phyloP scores from a whole-genome alignment of 2,888 invertebrate species.

The Tupiocoris notatus region DNA sequence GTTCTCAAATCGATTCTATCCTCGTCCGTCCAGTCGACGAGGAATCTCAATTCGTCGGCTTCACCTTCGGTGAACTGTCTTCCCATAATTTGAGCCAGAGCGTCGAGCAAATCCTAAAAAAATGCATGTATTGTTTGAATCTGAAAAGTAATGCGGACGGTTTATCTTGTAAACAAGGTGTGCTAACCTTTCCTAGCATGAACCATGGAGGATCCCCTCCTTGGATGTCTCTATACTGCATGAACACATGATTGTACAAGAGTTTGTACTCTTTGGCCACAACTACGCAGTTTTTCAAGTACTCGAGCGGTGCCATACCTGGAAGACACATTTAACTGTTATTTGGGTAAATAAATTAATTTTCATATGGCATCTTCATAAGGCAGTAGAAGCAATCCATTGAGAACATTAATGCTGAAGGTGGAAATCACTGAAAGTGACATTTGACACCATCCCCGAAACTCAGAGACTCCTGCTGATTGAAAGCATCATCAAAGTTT shows the following conservation, averaged over 20 bases:
- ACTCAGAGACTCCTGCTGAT: no score
- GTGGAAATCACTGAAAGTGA: no score
- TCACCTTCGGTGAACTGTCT: slow-evolving; percentile 60
- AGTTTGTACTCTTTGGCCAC: slow-evolving; percentile 62
- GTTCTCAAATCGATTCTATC: slow-evolving; percentile 66
- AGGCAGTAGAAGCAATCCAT: no score
- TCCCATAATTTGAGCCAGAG: slow-evolving; percentile 66
- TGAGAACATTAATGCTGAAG: no score
- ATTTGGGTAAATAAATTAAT: no score
- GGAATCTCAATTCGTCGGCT: slow-evolving; percentile 55
- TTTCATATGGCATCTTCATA: no score
- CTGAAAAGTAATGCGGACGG: no score
- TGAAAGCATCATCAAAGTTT: no score
- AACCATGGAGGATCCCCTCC: slow-evolving; percentile 47
- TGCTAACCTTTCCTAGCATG: slow-evolving; percentile 36
- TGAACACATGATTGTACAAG: slow-evolving; percentile 61
- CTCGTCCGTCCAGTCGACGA: slow-evolving; percentile 60
- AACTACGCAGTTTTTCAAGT: slow-evolving; percentile 66
- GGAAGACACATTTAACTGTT: no score
- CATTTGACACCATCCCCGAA: no score
- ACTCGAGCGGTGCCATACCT: slow-evolving; percentile 71
- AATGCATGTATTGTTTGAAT: no score
- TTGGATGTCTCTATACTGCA: slow-evolving; percentile 51
- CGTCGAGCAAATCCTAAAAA: slow-evolving; percentile 59
- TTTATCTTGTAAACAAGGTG: no score